Evolutionary conservation across 1,140 invertebrate species (phyloP).

Genomic region (Cotesia typhae): DNA sequence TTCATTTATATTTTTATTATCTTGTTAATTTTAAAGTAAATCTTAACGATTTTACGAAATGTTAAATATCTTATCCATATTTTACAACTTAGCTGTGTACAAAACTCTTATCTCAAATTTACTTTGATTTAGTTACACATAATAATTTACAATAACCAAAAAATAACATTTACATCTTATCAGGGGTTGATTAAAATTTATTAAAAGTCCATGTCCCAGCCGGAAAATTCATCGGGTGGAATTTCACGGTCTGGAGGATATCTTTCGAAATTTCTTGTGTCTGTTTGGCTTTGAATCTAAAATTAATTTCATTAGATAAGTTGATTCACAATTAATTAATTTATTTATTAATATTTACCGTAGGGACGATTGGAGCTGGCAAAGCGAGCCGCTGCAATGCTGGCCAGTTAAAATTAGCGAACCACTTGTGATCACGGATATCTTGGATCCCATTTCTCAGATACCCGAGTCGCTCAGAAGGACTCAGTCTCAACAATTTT

Average conservation of each 20-base stretch:
- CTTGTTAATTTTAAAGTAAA: not conserved
- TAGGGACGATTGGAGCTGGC: conserved; percentile 81
- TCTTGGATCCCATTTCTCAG: conserved; percentile 90
- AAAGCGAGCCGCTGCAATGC: conserved; percentile 76
- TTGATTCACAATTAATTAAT: no score
- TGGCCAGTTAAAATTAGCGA: conserved; percentile 93
- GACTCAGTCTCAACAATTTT: conserved; percentile 86
- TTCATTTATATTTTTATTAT: not conserved
- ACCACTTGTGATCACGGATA: conserved; percentile 96
- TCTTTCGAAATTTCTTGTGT: conserved; percentile 71
- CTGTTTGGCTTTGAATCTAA: conserved; percentile 63
- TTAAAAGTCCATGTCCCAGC: conserved; percentile 72
- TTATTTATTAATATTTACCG: conserved; percentile 65
- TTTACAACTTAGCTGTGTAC: not conserved
- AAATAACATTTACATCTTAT: not conserved
- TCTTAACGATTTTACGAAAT: not conserved
- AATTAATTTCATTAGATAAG: not conserved
- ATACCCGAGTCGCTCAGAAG: conserved; percentile 92
- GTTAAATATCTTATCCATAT: conserved; percentile 8
- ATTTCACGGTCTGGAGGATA: conserved; percentile 69
- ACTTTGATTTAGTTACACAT: not conserved
- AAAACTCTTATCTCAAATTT: not conserved
- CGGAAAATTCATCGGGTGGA: conserved; percentile 70
- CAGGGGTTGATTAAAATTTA: not conserved
- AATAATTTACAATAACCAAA: not conserved